Evolutionary conservation across 2,113 vertebrate genomes (phyloP), one percentile per base, ranked within the genome.

Genomic region (Passer montanus): DNA sequence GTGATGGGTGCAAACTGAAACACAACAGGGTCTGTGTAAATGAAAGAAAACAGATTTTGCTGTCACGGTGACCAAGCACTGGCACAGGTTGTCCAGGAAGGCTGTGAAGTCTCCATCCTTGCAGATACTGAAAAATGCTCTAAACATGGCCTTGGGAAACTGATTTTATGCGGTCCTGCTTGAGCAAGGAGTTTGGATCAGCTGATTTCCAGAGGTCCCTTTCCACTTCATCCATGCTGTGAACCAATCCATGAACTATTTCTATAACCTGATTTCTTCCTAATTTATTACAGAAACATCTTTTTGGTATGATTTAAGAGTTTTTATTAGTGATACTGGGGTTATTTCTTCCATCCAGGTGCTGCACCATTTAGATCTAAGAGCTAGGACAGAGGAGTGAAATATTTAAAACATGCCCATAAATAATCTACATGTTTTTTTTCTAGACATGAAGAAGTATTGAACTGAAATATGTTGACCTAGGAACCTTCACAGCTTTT

Each of bases 401-500:
- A 91, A 81, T 75, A 72, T 84, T 90, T 92, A 81, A 93, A 88
- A 84, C 12, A 44, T n/a, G 39, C 4, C 16, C 39, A 67, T 85
- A 95, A 95, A 95, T 91, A 86, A 92, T 80, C 63, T 67, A 76
- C 28, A 13, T 28, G 6, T 6, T 19, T 73, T 66, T 66, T 80
- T 88, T 37, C 75, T 63, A 59, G 55, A 80, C 21, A 35, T 84
- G 46, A 91, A 64, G 55, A 91, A 47, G 15, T 72, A 92, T 73
- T 15, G 7, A 91, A 69, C 50, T 62, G 46, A 96, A 87, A 77
- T 56, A 8, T 46, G 13, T 90, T 86, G 56, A 88, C 79, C 63
- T 50, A 46, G 43, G 52, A 74, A 88, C 33, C 37, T 68, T 83
- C 60, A 95, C 76, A 92, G 83, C 27, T 96, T 96, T 94, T 92